phyloP scores from a whole-genome alignment of 1,140 invertebrate species.

The Microvelia longipes region DNA sequence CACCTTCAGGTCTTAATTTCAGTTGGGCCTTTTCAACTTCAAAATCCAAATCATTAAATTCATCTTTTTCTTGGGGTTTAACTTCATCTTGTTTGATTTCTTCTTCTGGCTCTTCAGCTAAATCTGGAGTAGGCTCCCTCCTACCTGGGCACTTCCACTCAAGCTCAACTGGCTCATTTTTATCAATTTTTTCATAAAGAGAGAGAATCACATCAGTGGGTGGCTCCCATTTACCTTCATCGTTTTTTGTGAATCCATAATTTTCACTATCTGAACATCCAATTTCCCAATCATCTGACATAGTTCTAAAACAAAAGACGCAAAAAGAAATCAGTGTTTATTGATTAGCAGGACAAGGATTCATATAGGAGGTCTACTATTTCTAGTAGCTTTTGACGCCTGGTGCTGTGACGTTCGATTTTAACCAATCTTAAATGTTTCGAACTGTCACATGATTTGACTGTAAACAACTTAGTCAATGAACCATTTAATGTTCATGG shows the following conservation, averaged over 20 bases:
- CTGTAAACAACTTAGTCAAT: too few species aligned
- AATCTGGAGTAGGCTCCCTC: slow-evolving; percentile 25
- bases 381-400: too few species aligned
- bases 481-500: too few species aligned
- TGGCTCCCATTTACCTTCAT: slow-evolving; percentile 20
- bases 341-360: too few species aligned
- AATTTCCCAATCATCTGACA: slow-evolving; percentile 17
- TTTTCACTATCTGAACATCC: slow-evolving; percentile 27
- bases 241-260: slow-evolving; percentile 18
- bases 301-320: too few species aligned
- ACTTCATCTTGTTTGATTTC: slow-evolving; percentile 12
- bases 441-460: too few species aligned
- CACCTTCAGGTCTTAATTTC: slow-evolving; percentile 18
- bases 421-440: too few species aligned
- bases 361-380: too few species aligned
- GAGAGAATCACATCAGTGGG: slow-evolving; percentile 23
- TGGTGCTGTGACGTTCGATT: too few species aligned
- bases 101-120: slow-evolving; percentile 10
- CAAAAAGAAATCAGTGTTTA: too few species aligned
- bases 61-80: slow-evolving; percentile 17
- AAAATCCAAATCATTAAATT: slow-evolving; percentile 32
- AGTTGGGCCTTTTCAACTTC: slow-evolving; percentile 27
- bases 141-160: slow-evolving; percentile 29
- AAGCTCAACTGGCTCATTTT: slow-evolving; percentile 22
- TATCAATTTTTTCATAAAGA: slow-evolving; percentile 25